Conservation (phyloP, 2,888 invertebrate species). For the Trachelus stipa region DNA sequence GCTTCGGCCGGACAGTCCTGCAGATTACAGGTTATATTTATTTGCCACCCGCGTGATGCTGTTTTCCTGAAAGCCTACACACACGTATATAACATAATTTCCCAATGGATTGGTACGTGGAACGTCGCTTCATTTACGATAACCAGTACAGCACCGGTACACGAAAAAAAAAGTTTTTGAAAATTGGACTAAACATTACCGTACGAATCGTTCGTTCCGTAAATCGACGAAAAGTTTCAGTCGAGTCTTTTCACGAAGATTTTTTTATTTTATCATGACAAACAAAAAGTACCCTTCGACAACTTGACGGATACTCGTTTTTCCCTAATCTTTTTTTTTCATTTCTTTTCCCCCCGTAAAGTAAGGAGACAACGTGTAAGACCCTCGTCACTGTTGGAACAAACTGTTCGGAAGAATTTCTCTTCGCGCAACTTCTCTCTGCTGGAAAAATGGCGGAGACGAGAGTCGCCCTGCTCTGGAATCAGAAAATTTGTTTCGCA, state of each 20-base stretch:
- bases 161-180: neutral
- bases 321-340: slow-evolving; percentile 10
- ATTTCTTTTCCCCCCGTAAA: neutral
- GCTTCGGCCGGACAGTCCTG: neutral
- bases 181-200: neutral
- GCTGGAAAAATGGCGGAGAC: neutral
- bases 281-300: neutral
- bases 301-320: neutral
- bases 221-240: neutral
- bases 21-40: neutral
- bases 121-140: neutral
- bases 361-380: neutral
- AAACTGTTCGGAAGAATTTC: neutral
- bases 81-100: neutral
- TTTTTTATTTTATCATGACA: neutral
- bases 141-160: neutral
- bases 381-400: neutral
- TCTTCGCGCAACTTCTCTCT: neutral
- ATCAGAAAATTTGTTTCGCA: neutral
- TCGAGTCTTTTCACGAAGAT: neutral
- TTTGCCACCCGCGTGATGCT: neutral
- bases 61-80: neutral
- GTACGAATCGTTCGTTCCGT: neutral
- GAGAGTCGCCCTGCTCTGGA: neutral
- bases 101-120: neutral